Evolutionary conservation across 2,113 vertebrate species (phyloP).

Genomic region (Merops nubicus): DNA sequence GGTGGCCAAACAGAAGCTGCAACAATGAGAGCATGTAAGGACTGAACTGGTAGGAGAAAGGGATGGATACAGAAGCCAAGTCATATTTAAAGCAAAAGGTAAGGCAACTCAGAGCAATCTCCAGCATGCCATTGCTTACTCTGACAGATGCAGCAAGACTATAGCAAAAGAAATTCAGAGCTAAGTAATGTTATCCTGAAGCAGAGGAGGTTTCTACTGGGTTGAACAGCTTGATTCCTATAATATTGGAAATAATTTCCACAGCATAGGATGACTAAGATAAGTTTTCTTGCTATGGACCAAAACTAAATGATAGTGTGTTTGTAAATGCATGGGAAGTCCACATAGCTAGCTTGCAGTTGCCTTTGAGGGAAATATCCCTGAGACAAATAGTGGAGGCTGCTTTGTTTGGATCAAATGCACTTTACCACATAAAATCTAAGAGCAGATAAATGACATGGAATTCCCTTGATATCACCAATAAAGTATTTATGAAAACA

Average conservation of each 20-base stretch:
- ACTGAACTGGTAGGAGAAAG: neutral
- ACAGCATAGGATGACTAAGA: neutral
- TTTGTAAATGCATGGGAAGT: neutral
- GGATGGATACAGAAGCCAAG: neutral
- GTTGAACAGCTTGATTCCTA: neutral
- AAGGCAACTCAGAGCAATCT: neutral
- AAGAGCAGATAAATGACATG: neutral
- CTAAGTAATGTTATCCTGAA: neutral
- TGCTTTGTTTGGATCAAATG: neutral
- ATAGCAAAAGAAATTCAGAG: neutral
- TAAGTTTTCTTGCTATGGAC: neutral
- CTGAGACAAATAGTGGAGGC: neutral
- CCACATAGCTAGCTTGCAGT: neutral
- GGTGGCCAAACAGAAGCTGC: neutral
- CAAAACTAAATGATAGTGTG: neutral
- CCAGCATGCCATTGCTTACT: neutral
- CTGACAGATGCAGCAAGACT: neutral
- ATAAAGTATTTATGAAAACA: neutral
- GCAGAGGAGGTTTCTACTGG: neutral
- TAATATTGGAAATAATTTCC: neutral
- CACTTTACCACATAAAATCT: neutral
- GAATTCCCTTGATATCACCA: neutral
- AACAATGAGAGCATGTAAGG: neutral
- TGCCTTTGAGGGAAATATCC: neutral
- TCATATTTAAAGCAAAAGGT: neutral